Conservation (phyloP, 2,797 vertebrate genomes). For the Poeciliopsis presidionis region DNA sequence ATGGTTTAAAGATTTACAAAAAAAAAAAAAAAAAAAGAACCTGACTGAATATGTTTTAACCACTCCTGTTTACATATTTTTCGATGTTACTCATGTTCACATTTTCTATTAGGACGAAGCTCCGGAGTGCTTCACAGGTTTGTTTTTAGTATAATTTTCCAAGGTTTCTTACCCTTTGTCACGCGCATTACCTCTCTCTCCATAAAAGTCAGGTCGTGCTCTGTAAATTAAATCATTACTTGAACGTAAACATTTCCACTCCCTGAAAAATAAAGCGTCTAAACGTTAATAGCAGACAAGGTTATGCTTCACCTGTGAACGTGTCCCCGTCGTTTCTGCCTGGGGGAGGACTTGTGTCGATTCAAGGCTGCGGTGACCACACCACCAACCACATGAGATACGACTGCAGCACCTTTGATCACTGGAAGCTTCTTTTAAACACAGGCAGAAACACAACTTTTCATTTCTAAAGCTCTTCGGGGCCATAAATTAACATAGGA, state of each 20-base stretch:
- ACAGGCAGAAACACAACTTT: conserved; percentile 6
- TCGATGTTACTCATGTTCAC: not conserved
- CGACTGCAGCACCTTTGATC: conserved; percentile 33
- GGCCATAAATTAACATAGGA: conserved; percentile 8
- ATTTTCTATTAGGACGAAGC: not conserved
- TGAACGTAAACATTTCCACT: not conserved
- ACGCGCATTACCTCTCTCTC: not conserved
- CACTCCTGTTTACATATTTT: not conserved
- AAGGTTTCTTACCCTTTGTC: not conserved
- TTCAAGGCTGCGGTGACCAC: conserved; percentile 1
- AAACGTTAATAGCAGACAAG: not conserved
- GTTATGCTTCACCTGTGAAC: not conserved
- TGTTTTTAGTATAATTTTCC: not conserved
- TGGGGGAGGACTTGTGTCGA: not conserved
- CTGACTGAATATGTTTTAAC: not conserved
- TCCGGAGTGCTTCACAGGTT: not conserved
- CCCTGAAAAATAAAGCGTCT: not conserved
- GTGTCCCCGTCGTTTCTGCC: not conserved
- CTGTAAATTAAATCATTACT: not conserved
- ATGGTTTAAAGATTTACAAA: not conserved
- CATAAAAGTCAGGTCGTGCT: not conserved
- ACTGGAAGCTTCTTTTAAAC: conserved; percentile 17
- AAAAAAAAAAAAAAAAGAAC: not conserved
- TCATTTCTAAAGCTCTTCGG: conserved; percentile 8
- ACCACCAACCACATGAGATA: conserved; percentile 29